Evolutionary conservation across 2,888 invertebrate genomes (phyloP), one percentile per base, ranked within the genome.

Genomic region (Hyposoter dolosus): DNA sequence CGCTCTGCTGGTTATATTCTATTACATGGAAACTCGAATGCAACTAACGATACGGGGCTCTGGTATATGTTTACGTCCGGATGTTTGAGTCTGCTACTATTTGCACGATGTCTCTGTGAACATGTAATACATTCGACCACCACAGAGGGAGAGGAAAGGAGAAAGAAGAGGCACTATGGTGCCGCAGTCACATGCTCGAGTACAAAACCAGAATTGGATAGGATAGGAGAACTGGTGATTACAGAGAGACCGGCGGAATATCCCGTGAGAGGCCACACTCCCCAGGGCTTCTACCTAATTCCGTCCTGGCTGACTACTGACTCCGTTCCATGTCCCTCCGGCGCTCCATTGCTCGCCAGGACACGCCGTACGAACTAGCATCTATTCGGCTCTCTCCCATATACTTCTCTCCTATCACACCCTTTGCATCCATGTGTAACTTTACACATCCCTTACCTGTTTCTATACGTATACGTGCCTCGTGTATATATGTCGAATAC

Each of bases 191-290:
- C 23, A 66, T 66, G 50, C 40, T 32, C 56, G n/a, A 81, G 83
- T 81, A 90, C 88, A 91, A 90, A 90, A 91, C 90, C 90, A 90
- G 92, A 91, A 93, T 92, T 92, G 92, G 92, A 92, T 92, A 91
- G 93, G 91, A 92, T 92, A 92, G 92, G 90, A 91, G 93, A 93
- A 91, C 92, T 91, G 93, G 93, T 93, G 93, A 93, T 93, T 93
- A 93, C 93, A 91, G 92, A 91, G 92, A 93, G 93, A 91, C 93
- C 91, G 91, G 91, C 68, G 65, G 78, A 89, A 89, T 91, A 91
- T 92, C 93, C 92, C 90, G 71, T 71, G 92, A 90, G 93, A 89
- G 89, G 90, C 91, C 88, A 88, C 87, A 88, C 89, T 92, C 93
- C 93, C 93, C 88, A 90, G 93, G 92, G 93, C 89, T 92, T 93